A percentile compares a stretch with the other conserved stretches of the same genome.
phyloP scores from a whole-genome alignment of 2,888 invertebrate species.

The Brenthis ino region DNA sequence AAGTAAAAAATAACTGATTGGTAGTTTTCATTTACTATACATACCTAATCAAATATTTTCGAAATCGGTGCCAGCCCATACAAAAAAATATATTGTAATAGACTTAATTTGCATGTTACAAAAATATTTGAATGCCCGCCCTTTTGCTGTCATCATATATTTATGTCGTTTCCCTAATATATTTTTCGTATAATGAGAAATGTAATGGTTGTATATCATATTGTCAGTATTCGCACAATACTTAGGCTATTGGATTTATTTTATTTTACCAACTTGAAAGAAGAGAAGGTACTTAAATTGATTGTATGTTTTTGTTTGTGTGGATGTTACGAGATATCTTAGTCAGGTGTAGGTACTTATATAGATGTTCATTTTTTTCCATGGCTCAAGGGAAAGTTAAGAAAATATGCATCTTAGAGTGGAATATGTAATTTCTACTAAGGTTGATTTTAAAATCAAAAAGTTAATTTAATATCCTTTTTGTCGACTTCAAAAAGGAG shows the following conservation, averaged over 20 bases:
- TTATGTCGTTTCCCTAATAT: slow-evolving; percentile 12
- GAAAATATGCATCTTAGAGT: too few relatives aligned
- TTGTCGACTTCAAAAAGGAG: too few relatives aligned
- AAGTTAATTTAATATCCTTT: too few relatives aligned
- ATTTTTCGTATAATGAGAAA: background rate
- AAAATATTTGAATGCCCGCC: slow-evolving; percentile 20
- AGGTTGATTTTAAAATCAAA: too few relatives aligned
- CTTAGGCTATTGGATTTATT: slow-evolving; percentile 4
- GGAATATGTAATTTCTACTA: too few relatives aligned
- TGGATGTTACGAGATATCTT: background rate
- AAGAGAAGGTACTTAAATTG: too few relatives aligned
- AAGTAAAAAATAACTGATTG: too few relatives aligned
- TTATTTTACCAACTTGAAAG: background rate
- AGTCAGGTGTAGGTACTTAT: background rate
- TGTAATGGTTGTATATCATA: background rate
- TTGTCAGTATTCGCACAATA: slow-evolving; percentile 6
- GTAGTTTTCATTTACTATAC: too few relatives aligned
- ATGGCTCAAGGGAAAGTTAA: too few relatives aligned
- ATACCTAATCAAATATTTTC: too few relatives aligned
- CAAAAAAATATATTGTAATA: background rate
- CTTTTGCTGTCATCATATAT: slow-evolving; percentile 24
- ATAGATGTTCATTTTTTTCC: too few relatives aligned
- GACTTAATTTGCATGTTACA: slow-evolving; percentile 15
- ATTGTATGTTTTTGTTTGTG: background rate
- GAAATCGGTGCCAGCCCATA: too few relatives aligned